Conservation (phyloP, 2,888 invertebrate species). For the Platycheirus albimanus region DNA sequence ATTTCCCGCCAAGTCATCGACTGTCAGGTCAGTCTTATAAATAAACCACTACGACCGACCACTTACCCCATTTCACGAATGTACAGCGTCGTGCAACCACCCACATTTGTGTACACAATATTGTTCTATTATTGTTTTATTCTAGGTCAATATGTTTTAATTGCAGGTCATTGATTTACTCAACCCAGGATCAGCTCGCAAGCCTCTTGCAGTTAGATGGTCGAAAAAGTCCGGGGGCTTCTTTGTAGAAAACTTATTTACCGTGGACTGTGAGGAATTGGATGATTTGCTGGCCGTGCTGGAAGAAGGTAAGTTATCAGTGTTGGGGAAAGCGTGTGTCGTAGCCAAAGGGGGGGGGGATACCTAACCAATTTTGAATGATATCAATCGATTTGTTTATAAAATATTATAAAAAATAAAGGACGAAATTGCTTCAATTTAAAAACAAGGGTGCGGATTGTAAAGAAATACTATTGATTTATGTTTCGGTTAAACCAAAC, state of each 20-base stretch:
- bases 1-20: background rate
- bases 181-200: constrained; percentile 91
- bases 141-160: constrained; percentile 51
- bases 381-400: constrained; percentile 43
- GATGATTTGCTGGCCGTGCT: constrained; percentile 96
- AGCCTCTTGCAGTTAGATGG: constrained; percentile 94
- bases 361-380: constrained; percentile 15
- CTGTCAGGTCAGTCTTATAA: no score
- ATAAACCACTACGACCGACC: no score
- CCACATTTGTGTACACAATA: background rate
- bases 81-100: background rate
- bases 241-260: constrained; percentile 98
- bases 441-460: no score
- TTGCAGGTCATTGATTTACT: constrained; percentile 95
- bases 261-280: constrained; percentile 95
- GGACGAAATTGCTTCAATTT: background rate
- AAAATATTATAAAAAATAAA: constrained; percentile 3
- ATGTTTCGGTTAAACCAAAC: no score
- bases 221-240: constrained; percentile 96
- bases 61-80: background rate
- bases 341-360: no score
- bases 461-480: no score
- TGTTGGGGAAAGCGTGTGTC: no score
- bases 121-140: background rate
- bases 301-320: constrained; percentile 95